Conservation (phyloP, 2,113 vertebrate genomes). For the Daphoenositta chrysoptera region DNA sequence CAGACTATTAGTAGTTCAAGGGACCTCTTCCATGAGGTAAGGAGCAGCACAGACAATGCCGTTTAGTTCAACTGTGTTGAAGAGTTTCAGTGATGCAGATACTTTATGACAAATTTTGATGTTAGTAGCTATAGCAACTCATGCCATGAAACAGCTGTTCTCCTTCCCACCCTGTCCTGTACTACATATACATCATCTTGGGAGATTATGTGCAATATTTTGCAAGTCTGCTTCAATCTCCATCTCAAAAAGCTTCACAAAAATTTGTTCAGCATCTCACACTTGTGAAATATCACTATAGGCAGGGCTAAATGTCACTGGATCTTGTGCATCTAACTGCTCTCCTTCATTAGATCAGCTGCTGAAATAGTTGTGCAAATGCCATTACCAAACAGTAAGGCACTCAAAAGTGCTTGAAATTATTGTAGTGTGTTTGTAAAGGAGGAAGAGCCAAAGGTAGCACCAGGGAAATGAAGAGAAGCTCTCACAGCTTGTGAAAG, state of each 20-base stretch:
- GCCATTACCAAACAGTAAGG: not conserved
- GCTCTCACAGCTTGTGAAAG: not conserved
- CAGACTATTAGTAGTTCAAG: not conserved
- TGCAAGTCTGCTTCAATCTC: not conserved
- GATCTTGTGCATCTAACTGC: not conserved
- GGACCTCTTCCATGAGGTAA: not conserved
- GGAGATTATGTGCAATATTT: not conserved
- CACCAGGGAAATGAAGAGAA: not conserved
- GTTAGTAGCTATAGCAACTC: not conserved
- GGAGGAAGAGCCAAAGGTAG: not conserved
- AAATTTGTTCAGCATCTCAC: not conserved
- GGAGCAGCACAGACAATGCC: not conserved
- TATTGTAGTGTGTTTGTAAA: not conserved
- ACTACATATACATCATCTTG: not conserved
- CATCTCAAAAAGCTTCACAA: not conserved
- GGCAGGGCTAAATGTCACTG: not conserved
- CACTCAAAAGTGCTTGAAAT: not conserved
- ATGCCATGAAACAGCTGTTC: not conserved
- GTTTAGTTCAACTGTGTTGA: not conserved
- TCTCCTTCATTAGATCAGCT: not conserved
- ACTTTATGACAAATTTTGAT: not conserved
- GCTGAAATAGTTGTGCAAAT: not conserved
- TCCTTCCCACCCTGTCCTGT: not conserved
- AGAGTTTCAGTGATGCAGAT: not conserved
- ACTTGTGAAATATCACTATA: not conserved